These are phyloP conservation scores for Enteromius unitaeniatus DNA, from an alignment of 2,797 vertebrate genomes.

Conservation along the genomic window DNA sequence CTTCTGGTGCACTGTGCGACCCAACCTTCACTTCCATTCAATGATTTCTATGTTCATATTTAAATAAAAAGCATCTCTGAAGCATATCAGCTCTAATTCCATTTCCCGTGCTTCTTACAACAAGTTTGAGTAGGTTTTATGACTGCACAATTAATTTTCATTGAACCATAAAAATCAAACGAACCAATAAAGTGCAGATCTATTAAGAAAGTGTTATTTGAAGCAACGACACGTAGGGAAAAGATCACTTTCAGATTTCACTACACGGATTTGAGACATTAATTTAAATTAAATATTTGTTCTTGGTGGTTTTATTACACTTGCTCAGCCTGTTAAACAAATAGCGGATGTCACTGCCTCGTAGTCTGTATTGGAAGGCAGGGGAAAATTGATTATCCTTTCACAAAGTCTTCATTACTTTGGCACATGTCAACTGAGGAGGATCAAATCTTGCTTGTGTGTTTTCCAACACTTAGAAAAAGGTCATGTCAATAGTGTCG, in stretches of 20 bases:
- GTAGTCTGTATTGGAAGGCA: slow-evolving; percentile 21
- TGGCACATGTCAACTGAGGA: slow-evolving; percentile 67
- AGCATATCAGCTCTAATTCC: not conserved
- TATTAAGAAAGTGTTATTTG: slow-evolving; percentile 32
- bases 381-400: slow-evolving; percentile 70
- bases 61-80: not conserved
- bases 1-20: not conserved
- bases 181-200: slow-evolving; percentile 21
- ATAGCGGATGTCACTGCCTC: slow-evolving; percentile 64
- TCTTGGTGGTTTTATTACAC: slow-evolving; percentile 28
- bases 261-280: slow-evolving; percentile 50
- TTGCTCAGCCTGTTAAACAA: slow-evolving; percentile 65
- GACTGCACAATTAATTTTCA: not conserved
- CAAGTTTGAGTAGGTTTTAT: not conserved
- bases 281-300: slow-evolving; percentile 51
- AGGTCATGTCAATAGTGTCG: slow-evolving; percentile 67
- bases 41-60: not conserved
- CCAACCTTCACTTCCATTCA: not conserved
- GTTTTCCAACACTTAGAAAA: slow-evolving; percentile 58
- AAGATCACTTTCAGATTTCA: slow-evolving; percentile 12
- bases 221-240: not conserved
- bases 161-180: slow-evolving; percentile 22
- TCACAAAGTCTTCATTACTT: slow-evolving; percentile 77
- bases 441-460: slow-evolving; percentile 68
- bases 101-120: not conserved